A percentile compares a stretch with the other conserved stretches of the same genome.
These are phyloP conservation scores for Setophaga kirtlandii DNA, from an alignment of 2,113 vertebrate species.

Conservation along the genomic window DNA sequence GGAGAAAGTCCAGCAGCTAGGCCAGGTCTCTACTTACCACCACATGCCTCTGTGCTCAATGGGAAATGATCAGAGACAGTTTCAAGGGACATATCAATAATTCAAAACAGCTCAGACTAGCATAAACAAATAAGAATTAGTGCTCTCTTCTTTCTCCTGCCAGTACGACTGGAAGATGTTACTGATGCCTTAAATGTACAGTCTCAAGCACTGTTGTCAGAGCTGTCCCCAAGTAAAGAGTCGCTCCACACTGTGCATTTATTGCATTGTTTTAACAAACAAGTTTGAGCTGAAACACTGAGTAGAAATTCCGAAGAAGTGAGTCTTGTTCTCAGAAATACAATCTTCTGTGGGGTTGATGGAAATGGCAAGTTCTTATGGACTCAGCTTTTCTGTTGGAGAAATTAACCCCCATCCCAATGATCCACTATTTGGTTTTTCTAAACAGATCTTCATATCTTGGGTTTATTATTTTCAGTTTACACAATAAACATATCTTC, in stretches of 20 bases:
- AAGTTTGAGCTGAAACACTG: not conserved
- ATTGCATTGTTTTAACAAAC: not conserved
- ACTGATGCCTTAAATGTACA: conserved; percentile 1
- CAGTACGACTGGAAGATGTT: conserved; percentile 31
- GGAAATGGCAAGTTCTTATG: not conserved
- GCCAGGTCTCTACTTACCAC: conserved; percentile 34
- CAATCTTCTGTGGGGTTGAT: not conserved
- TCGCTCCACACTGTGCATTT: not conserved
- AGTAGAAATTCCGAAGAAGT: not conserved
- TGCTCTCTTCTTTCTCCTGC: not conserved
- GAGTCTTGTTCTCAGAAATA: not conserved
- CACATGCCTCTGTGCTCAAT: conserved; percentile 16
- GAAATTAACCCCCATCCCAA: not conserved
- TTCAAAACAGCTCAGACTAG: conserved; percentile 14
- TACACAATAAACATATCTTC: not conserved
- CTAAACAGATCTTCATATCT: not conserved
- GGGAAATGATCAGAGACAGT: conserved; percentile 31
- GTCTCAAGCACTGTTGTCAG: not conserved
- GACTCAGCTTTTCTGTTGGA: not conserved
- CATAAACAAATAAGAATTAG: conserved; percentile 38
- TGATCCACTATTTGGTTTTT: not conserved
- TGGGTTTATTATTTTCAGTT: not conserved
- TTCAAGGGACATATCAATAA: conserved; percentile 56
- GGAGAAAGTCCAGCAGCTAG: conserved; percentile 44
- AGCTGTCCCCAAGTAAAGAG: conserved; percentile 5